phyloP scores from a whole-genome alignment of 2,888 invertebrate genomes.

The Nebria salina region DNA sequence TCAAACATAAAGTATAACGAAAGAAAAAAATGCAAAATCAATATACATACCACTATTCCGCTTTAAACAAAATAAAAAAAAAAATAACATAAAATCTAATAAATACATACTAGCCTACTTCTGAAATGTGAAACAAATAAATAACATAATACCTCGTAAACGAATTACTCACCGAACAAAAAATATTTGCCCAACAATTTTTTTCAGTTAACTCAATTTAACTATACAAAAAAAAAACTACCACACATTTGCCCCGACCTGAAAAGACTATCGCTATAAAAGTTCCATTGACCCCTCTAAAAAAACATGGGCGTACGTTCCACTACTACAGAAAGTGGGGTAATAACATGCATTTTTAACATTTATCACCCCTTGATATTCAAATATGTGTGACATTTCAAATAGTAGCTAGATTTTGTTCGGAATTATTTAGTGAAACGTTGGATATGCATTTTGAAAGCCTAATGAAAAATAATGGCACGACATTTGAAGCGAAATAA shows the following conservation, averaged over 20 bases:
- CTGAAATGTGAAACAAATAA: neutral
- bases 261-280: constrained; percentile 17
- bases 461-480: neutral
- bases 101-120: neutral
- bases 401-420: neutral
- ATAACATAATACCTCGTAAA: neutral
- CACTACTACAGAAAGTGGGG: neutral
- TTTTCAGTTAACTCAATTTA: constrained; percentile 3
- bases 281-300: constrained; percentile 35
- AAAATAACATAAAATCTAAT: neutral
- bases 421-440: neutral
- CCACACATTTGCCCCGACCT: no score
- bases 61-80: neutral
- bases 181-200: neutral
- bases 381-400: neutral
- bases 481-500: neutral
- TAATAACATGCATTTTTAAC: constrained; percentile 1
- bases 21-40: neutral
- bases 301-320: neutral
- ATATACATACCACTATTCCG: neutral
- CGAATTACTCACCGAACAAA: constrained; percentile 3
- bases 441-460: neutral
- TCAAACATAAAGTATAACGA: neutral
- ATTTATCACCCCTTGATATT: neutral
- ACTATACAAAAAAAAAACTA: neutral